Base-by-base conservation (phyloP, 2,113 vertebrate species). In the Scomber scombrus region DNA sequence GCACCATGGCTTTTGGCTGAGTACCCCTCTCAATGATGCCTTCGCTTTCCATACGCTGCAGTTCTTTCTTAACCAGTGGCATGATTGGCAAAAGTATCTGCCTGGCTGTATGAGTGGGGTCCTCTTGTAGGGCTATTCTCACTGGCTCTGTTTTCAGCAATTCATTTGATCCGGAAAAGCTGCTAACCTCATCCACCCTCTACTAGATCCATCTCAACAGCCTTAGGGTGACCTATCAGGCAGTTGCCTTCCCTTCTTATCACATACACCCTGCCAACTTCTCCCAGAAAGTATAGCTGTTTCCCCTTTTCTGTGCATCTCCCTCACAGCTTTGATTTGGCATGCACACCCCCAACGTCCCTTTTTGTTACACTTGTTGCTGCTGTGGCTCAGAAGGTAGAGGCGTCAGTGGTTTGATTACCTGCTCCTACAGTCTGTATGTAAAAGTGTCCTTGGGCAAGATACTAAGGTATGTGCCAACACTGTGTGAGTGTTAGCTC, bases 21-120 rank as follows among this genome's bases (percentile, higher is more conserved):
- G 82, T 81, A 47, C 23, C 78, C 75, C 86, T 49, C 67, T 83
- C 65, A 63, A 56, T 58, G 63, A 11, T 34, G 13, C 71, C 52
- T 12, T 70, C 45, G 6, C 58, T 31, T 21, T 72, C 71, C 34
- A 64, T 47, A 12, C 60, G 12, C 13, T 75, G 34, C 1, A 82
- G 51, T 15, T 82, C 80, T 12, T 75, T 71, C 19, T 66, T 75
- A 5, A 75, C 78, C 15, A 52, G 45, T 16, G 50, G 74, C 16
- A 82, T 3, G 13, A 86, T 14, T 21, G 75, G 77, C 12, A 84
- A 21, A 13, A 77, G 77, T 7, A 78, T 29, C 10, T 72, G 3
- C 21, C 61, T 54, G 1, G 71, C 76, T 45, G 47, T 60, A 10
- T 75, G 60, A 15, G 78, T 78, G 12, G 58, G 40, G 11, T 73